Evolutionary conservation across 2,888 invertebrate species (phyloP).

Genomic region (Hypolimnas misippus): DNA sequence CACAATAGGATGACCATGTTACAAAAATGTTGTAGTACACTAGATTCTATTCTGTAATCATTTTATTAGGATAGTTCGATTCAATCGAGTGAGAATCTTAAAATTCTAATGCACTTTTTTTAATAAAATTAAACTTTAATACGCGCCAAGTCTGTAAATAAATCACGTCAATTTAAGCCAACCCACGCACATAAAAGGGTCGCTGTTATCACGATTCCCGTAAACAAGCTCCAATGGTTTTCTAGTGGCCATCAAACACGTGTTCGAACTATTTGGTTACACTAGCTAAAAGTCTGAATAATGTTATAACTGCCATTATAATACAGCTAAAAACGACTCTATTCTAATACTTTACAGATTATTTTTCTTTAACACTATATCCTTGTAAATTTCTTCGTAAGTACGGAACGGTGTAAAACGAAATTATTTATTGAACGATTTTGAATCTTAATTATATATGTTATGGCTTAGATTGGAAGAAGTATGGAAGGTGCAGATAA

Average conservation of each 20-base stretch:
- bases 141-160: conserved; percentile 7
- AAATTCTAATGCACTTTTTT: background rate
- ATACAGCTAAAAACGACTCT: conserved; percentile 13
- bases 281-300: conserved; percentile 29
- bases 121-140: conserved; percentile 5
- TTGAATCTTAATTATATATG: conserved; percentile 41
- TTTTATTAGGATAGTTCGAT: no score
- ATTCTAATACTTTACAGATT: background rate
- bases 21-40: no score
- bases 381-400: conserved; percentile 10
- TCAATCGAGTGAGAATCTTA: background rate
- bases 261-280: conserved; percentile 61
- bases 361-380: conserved; percentile 5
- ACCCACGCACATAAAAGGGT: conserved; percentile 32
- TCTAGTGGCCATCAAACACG: conserved; percentile 79
- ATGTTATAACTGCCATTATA: conserved; percentile 8
- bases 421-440: background rate
- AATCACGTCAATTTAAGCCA: conserved; percentile 26
- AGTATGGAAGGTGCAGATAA: conserved; percentile 9
- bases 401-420: conserved; percentile 10
- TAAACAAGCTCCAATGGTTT: conserved; percentile 66
- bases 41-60: no score
- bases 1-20: no score
- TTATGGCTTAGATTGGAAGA: conserved; percentile 27
- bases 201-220: conserved; percentile 51